Evolutionary conservation across 2,113 vertebrate species (phyloP).

Genomic region (Mirounga angustirostris): DNA sequence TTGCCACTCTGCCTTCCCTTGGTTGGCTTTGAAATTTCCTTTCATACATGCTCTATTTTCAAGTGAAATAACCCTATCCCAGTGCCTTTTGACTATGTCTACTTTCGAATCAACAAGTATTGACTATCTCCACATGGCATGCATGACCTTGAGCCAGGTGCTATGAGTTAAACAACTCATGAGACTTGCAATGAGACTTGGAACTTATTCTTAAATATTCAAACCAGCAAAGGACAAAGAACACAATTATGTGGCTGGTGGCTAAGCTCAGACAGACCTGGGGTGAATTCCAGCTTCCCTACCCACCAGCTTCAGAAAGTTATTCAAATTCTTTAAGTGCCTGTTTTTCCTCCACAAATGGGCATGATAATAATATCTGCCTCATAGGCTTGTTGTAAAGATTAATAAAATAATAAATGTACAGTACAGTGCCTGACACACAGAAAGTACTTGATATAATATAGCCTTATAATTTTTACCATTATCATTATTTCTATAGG

Average conservation of each 20-base stretch:
- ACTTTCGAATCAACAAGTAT: conserved; percentile 17
- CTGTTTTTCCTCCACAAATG: not conserved
- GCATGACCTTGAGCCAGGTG: not conserved
- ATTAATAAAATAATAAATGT: not conserved
- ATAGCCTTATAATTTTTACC: not conserved
- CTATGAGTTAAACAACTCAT: not conserved
- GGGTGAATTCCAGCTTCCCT: not conserved
- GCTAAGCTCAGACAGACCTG: not conserved
- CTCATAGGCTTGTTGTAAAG: not conserved
- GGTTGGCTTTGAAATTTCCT: not conserved
- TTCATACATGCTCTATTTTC: not conserved
- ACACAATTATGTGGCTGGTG: not conserved
- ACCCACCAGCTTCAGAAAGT: not conserved
- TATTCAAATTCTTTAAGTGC: not conserved
- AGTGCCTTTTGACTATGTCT: not conserved
- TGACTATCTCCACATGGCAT: not conserved
- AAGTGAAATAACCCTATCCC: not conserved
- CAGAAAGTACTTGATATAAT: not conserved
- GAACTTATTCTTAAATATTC: not conserved
- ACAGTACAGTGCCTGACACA: not conserved
- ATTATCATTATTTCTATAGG: not conserved
- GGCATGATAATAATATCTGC: not conserved
- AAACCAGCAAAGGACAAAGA: not conserved
- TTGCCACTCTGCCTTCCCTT: not conserved
- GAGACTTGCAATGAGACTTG: not conserved